Conservation (phyloP, 2,113 vertebrate species). For the Sardina pilchardus region DNA sequence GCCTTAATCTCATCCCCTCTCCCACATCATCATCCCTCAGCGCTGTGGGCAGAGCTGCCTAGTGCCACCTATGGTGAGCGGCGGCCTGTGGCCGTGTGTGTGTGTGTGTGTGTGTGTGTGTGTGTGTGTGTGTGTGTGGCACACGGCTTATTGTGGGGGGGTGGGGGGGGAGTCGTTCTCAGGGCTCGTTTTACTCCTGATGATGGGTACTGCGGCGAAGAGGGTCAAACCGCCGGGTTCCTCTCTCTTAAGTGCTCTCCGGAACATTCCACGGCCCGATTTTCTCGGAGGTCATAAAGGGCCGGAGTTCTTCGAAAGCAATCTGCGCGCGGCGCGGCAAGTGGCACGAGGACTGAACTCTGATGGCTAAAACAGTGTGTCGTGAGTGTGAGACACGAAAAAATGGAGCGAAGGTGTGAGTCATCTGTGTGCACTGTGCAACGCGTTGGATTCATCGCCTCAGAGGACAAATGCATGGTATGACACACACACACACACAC, state of each 20-base stretch:
- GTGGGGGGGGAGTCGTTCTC: neutral
- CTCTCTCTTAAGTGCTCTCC: neutral
- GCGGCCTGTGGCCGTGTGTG: neutral
- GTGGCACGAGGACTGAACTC: neutral
- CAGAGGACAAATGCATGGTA: neutral
- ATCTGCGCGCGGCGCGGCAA: neutral
- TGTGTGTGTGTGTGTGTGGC: conserved; percentile 7
- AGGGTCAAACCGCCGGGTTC: neutral
- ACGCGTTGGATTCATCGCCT: neutral
- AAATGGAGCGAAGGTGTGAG: neutral
- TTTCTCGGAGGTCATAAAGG: neutral
- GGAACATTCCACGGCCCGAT: neutral
- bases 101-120: neutral
- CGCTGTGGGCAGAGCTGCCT: neutral
- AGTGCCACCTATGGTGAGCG: neutral
- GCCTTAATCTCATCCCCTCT: conserved; percentile 4
- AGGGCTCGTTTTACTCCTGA: neutral
- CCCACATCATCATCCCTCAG: neutral
- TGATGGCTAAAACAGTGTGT: neutral
- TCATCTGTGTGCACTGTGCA: neutral
- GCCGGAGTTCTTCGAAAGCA: neutral
- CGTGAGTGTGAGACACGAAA: neutral
- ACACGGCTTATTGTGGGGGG: neutral
- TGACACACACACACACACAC: neutral
- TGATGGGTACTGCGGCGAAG: neutral